Conservation (phyloP, 2,113 vertebrate genomes). For the Phrynosoma blainvillii region DNA sequence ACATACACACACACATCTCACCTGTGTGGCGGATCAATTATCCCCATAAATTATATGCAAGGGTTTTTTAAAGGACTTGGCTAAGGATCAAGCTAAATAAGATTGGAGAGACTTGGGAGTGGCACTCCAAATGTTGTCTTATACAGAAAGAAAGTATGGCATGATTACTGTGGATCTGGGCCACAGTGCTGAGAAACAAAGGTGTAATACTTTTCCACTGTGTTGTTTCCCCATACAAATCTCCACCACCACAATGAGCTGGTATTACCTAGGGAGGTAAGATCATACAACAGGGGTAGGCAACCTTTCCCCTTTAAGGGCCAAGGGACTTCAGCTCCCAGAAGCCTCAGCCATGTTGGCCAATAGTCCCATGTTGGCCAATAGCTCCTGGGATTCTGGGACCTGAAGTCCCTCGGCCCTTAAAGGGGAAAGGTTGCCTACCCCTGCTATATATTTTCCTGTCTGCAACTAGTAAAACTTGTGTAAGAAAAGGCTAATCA, state of each 20-base stretch:
- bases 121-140: background rate
- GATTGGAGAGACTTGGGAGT: background rate
- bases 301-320: too few relatives aligned
- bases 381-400: too few relatives aligned
- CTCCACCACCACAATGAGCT: background rate
- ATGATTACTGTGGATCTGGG: background rate
- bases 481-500: background rate
- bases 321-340: too few relatives aligned
- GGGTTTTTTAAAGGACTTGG: background rate
- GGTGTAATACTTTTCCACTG: background rate
- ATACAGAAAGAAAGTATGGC: background rate
- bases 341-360: too few relatives aligned
- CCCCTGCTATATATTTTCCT: background rate
- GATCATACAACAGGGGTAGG: background rate
- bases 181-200: background rate
- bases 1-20: too few relatives aligned
- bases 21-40: too few relatives aligned
- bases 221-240: background rate
- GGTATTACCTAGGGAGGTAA: background rate
- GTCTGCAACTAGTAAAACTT: background rate
- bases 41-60: too few relatives aligned
- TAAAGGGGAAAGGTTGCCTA: too few relatives aligned
- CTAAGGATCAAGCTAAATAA: background rate
- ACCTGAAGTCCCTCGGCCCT: too few relatives aligned
- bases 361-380: too few relatives aligned